Evolutionary conservation across 2,888 invertebrate species (phyloP).

Genomic region (Alentia gelatinosa): DNA sequence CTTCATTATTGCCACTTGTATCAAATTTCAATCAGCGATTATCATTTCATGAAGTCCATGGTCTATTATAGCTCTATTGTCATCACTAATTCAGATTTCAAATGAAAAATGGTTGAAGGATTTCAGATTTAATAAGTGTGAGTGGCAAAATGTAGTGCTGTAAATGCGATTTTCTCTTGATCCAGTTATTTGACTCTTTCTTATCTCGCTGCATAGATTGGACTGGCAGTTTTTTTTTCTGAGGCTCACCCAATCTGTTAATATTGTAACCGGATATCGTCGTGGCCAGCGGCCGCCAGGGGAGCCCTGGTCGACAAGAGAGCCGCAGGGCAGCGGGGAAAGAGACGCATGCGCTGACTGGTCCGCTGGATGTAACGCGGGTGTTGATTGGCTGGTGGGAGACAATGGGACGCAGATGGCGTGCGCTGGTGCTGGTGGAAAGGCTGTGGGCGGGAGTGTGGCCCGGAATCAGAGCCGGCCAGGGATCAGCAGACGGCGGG

Average conservation of each 20-base stretch:
- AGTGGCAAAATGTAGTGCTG: no score
- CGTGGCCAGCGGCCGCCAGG: not conserved
- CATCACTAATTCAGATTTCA: no score
- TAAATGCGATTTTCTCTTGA: no score
- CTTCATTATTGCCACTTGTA: no score
- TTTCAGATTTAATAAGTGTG: no score
- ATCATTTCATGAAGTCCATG: no score
- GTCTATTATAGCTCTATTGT: no score
- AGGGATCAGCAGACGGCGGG: not conserved
- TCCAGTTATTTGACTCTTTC: no score
- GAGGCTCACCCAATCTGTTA: not conserved
- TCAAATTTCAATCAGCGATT: no score
- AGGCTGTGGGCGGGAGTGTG: not conserved
- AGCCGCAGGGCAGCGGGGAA: not conserved
- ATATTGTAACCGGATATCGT: slow-evolving; percentile 11
- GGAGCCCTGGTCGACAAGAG: not conserved
- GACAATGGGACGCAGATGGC: slow-evolving; percentile 24
- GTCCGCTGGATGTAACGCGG: not conserved
- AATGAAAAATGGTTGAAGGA: no score
- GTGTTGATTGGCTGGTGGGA: slow-evolving; percentile 25
- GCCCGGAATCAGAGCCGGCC: not conserved
- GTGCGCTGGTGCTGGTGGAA: not conserved
- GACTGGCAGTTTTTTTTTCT: no score
- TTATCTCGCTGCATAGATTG: no score
- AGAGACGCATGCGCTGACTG: not conserved